A percentile compares a stretch with the other conserved stretches of the same genome.
Conservation (phyloP, 2,797 vertebrate genomes). For the Novumbra hubbsi region DNA sequence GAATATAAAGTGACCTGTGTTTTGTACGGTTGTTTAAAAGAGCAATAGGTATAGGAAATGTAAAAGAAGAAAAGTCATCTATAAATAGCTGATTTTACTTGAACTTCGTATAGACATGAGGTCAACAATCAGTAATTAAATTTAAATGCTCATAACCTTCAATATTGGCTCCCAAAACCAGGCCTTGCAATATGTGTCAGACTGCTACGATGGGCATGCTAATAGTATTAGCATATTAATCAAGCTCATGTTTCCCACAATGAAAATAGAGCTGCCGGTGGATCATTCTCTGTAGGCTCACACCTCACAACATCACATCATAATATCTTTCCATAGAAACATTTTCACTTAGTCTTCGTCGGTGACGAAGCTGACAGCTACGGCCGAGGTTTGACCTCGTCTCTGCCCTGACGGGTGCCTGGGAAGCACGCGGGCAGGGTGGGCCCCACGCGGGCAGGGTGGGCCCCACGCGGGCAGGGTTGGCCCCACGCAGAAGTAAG, state of each 20-base stretch:
- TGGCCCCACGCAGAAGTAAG: too few relatives aligned
- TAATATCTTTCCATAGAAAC: too few relatives aligned
- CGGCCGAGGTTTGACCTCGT: too few relatives aligned
- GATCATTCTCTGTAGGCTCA: too few relatives aligned
- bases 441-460: too few relatives aligned
- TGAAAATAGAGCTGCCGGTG: too few relatives aligned
- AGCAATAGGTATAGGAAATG: constrained; percentile 39
- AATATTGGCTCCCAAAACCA: constrained; percentile 11
- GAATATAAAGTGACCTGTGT: constrained; percentile 55
- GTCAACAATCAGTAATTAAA: constrained; percentile 34
- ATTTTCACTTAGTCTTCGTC: too few relatives aligned
- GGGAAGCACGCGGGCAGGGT: too few relatives aligned
- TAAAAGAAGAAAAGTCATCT: constrained; percentile 2
- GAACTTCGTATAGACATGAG: constrained; percentile 36
- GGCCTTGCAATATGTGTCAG: background rate
- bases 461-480: too few relatives aligned
- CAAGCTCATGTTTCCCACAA: background rate
- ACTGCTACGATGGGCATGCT: background rate
- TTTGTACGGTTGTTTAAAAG: constrained; percentile 56
- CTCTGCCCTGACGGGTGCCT: too few relatives aligned
- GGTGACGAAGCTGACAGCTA: too few relatives aligned
- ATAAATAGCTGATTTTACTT: constrained; percentile 41
- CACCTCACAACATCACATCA: too few relatives aligned
- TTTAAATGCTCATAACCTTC: constrained; percentile 50
- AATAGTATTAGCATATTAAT: background rate